phyloP scores from a whole-genome alignment of 2,113 vertebrate genomes.

The Syrmaticus mikado region DNA sequence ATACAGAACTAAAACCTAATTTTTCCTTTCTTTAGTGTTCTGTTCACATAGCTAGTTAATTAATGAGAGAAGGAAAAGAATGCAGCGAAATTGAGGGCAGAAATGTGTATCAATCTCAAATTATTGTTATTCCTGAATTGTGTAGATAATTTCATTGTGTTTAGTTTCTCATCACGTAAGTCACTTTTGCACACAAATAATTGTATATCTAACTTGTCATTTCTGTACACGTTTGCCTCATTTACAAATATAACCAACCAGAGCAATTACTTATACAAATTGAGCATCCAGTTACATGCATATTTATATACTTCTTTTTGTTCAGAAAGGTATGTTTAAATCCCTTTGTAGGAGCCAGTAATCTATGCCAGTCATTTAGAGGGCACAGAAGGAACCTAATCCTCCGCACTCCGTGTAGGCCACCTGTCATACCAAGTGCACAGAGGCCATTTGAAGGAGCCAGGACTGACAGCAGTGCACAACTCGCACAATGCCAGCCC shows the following conservation, averaged over 20 bases:
- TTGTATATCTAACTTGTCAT: not conserved
- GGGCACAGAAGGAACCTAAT: slow-evolving; percentile 62
- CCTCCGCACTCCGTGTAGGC: slow-evolving; percentile 38
- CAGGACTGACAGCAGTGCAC: slow-evolving; percentile 40
- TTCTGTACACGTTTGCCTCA: slow-evolving; percentile 16
- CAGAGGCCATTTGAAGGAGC: slow-evolving; percentile 46
- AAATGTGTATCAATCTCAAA: not conserved
- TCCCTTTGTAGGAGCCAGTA: slow-evolving; percentile 44
- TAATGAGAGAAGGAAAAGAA: not conserved
- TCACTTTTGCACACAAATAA: slow-evolving; percentile 6
- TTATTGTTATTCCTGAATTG: not conserved
- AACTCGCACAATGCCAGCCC: slow-evolving; percentile 26
- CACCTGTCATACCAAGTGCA: slow-evolving; percentile 55
- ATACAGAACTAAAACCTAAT: not conserved
- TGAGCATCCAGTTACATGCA: slow-evolving; percentile 62
- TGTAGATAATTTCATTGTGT: not conserved
- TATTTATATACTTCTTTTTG: slow-evolving; percentile 45
- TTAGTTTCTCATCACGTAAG: slow-evolving; percentile 3
- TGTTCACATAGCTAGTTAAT: not conserved
- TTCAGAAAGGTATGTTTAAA: slow-evolving; percentile 58
- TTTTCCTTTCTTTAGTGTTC: not conserved
- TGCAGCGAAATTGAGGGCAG: not conserved
- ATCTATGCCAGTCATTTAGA: slow-evolving; percentile 56
- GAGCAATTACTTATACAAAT: slow-evolving; percentile 48
- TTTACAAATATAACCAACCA: slow-evolving; percentile 6